These are phyloP conservation scores for Dinomys branickii DNA, from an alignment of 2,113 vertebrate species.

Conservation along the genomic window DNA sequence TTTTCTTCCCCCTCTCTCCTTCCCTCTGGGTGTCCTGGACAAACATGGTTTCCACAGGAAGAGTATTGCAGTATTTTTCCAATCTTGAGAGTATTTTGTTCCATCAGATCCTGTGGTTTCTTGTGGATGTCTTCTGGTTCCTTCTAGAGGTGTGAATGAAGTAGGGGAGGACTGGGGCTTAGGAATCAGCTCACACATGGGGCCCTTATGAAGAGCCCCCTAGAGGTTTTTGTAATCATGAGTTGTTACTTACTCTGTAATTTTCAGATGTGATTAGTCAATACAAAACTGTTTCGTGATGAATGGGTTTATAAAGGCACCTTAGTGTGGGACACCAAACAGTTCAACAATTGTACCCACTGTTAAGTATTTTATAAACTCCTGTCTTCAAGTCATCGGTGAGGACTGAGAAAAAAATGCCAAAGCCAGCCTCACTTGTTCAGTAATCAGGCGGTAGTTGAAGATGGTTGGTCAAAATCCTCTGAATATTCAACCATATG, in stretches of 20 bases:
- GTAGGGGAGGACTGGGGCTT: not conserved
- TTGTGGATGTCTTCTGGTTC: conserved; percentile 32
- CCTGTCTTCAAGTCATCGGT: conserved; percentile 47
- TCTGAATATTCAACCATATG: conserved; percentile 57
- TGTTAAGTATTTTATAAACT: conserved; percentile 59
- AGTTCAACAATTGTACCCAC: conserved; percentile 31
- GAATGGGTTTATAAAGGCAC: conserved; percentile 61
- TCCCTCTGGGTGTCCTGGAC: not conserved
- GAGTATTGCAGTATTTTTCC: not conserved
- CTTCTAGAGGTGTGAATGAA: not conserved
- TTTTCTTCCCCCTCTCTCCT: not conserved
- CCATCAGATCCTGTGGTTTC: not conserved
- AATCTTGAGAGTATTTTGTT: conserved; percentile 17
- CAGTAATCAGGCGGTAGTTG: conserved; percentile 57
- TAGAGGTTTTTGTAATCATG: conserved; percentile 11
- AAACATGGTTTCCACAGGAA: not conserved
- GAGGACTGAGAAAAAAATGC: conserved; percentile 31
- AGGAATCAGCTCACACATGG: not conserved
- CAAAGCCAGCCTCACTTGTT: conserved; percentile 27
- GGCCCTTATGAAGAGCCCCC: not conserved
- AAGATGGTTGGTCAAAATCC: conserved; percentile 43
- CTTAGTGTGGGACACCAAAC: conserved; percentile 1
- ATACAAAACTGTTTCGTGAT: conserved; percentile 61
- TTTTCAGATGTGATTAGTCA: conserved; percentile 67
- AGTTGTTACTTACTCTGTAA: conserved; percentile 63